Percentiles rank a stretch among this genome's conserved stretches.
phyloP scores from a whole-genome alignment of 2,797 vertebrate genomes.

The Macropus fuliginosus region DNA sequence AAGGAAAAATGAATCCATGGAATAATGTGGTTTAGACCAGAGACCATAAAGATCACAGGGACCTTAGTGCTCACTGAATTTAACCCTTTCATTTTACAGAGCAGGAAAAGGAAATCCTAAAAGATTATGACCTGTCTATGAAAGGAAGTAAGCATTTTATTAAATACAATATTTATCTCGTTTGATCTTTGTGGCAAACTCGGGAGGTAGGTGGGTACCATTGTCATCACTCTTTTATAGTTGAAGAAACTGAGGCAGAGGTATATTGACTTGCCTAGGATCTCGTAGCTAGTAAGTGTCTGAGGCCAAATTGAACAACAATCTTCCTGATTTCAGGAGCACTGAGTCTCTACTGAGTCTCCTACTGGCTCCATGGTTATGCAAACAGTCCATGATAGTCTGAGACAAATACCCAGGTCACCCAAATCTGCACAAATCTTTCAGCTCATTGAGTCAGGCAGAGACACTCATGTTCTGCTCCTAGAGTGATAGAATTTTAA shows the following conservation, averaged over 20 bases:
- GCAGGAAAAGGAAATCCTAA: background rate
- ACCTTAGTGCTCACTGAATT: background rate
- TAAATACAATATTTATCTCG: background rate
- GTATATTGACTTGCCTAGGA: background rate
- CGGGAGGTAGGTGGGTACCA: background rate
- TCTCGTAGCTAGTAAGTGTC: background rate
- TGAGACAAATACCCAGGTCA: background rate
- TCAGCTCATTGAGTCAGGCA: background rate
- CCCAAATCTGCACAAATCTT: background rate
- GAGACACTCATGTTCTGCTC: background rate
- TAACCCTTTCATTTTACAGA: background rate
- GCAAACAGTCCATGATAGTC: background rate
- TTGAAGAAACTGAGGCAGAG: background rate
- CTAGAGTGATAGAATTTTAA: background rate
- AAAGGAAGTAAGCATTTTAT: background rate
- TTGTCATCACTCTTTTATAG: background rate
- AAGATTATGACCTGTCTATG: background rate
- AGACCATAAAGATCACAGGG: background rate
- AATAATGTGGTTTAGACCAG: background rate
- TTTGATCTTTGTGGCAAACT: background rate
- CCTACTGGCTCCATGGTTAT: background rate
- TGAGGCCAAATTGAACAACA: background rate
- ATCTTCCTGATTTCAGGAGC: background rate
- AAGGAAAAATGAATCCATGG: conserved; percentile 13
- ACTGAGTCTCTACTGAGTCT: background rate